phyloP scores from a whole-genome alignment of 2,113 vertebrate genomes.

The Tetrao urogallus region DNA sequence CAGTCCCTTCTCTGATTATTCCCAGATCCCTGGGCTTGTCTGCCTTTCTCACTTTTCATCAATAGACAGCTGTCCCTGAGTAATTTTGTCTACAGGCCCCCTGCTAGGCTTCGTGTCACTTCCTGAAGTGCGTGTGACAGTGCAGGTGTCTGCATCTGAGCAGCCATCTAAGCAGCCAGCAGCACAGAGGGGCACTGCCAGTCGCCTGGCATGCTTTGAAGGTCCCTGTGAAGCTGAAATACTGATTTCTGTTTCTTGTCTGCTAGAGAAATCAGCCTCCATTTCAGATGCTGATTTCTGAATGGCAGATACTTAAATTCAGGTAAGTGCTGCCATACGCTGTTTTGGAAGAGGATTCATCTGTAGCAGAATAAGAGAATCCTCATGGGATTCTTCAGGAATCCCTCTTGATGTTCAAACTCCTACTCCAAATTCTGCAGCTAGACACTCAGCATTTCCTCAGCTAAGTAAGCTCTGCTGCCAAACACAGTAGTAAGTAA shows the following conservation, averaged over 20 bases:
- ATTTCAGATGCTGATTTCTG: not conserved
- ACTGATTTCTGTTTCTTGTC: not conserved
- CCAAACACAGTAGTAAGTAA: not conserved
- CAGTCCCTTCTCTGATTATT: not conserved
- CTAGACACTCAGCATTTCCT: not conserved
- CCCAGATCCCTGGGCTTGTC: not conserved
- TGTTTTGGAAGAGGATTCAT: not conserved
- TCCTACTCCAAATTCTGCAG: not conserved
- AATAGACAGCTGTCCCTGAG: not conserved
- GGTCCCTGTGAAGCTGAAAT: not conserved
- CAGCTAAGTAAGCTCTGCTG: not conserved
- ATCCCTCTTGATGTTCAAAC: not conserved
- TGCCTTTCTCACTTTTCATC: not conserved
- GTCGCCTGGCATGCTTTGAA: not conserved
- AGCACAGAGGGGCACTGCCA: not conserved
- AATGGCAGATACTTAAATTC: not conserved
- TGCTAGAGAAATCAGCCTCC: not conserved
- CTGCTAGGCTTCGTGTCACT: not conserved
- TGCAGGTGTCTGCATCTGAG: not conserved
- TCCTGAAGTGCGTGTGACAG: not conserved
- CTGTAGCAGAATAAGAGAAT: not conserved
- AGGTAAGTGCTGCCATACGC: not conserved
- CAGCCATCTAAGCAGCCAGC: fast-evolving
- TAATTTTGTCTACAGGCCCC: not conserved
- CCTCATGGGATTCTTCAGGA: not conserved